Percentiles rank a stretch among this genome's conserved stretches.
Evolutionary conservation across 2,797 vertebrate species (phyloP).

Genomic region (Salmo trutta): DNA sequence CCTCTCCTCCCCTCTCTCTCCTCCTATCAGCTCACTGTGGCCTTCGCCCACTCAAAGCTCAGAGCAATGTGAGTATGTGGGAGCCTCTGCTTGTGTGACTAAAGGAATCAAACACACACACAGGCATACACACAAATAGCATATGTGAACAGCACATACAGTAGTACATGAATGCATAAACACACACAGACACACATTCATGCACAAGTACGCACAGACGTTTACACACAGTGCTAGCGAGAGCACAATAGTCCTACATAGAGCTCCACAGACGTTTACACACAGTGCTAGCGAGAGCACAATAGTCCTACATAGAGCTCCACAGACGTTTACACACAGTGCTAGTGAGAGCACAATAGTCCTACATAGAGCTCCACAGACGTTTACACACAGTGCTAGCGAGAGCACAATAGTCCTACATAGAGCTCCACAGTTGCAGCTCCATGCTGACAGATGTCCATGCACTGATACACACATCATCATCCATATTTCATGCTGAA

Average conservation of each 20-base stretch:
- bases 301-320: conserved; percentile 12
- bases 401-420: conserved; percentile 21
- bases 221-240: conserved; percentile 14
- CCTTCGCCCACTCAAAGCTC: conserved; percentile 77
- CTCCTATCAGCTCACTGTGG: conserved; percentile 74
- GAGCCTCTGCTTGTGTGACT: conserved; percentile 71
- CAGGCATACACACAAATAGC: conserved; percentile 34
- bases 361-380: too few relatives aligned
- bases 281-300: too few relatives aligned
- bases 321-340: background rate
- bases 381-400: conserved; percentile 7
- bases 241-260: conserved; percentile 43
- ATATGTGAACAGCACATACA: conserved; percentile 18
- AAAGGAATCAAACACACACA: conserved; percentile 68
- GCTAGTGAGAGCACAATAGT: conserved; percentile 37
- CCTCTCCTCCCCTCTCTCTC: conserved; percentile 63
- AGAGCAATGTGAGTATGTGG: conserved; percentile 71
- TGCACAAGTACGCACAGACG: background rate
- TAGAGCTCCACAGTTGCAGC: conserved; percentile 25
- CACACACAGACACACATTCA: background rate
- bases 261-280: too few relatives aligned
- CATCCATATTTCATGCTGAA: conserved; percentile 62
- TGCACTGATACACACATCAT: conserved; percentile 44
- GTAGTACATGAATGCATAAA: conserved; percentile 1
- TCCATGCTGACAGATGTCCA: conserved; percentile 13